These are phyloP conservation scores for Sylvilagus floridanus DNA, from an alignment of 2,797 vertebrate species.

Conservation along the genomic window DNA sequence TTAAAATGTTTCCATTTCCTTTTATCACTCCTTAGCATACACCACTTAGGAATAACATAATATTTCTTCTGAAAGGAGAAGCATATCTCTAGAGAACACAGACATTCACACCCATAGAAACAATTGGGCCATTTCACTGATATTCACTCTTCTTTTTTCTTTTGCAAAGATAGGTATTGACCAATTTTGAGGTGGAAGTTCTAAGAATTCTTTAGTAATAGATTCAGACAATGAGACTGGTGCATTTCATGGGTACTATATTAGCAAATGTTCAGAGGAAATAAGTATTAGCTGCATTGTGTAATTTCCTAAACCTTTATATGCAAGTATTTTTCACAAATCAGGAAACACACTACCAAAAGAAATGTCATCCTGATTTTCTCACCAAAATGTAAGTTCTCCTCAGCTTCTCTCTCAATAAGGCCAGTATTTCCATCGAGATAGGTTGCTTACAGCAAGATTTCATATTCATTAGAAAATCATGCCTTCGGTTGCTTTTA, in stretches of 20 bases:
- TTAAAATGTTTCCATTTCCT: conserved; percentile 18
- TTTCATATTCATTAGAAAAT: conserved; percentile 55
- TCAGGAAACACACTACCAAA: conserved; percentile 56
- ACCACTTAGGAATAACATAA: neutral
- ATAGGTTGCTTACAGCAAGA: conserved; percentile 21
- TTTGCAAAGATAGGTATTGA: conserved; percentile 33
- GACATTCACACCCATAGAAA: neutral
- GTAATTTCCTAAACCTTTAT: conserved; percentile 47
- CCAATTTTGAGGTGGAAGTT: neutral
- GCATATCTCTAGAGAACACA: neutral
- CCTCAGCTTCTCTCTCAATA: conserved; percentile 20
- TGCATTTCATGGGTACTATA: conserved; percentile 31
- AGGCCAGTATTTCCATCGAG: neutral
- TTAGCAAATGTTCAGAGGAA: conserved; percentile 48
- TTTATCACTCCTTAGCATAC: conserved; percentile 27
- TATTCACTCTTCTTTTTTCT: conserved; percentile 20
- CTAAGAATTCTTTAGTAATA: neutral
- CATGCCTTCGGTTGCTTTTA: conserved; percentile 39
- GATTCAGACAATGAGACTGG: neutral
- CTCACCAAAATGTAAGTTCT: neutral
- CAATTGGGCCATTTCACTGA: neutral
- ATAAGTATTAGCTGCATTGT: conserved; percentile 54
- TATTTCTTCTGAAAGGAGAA: conserved; percentile 14
- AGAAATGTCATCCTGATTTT: conserved; percentile 48
- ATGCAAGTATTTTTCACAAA: conserved; percentile 33